Base-by-base conservation (phyloP, 2,797 vertebrate species). In the Neosilurus mollespiculum region DNA sequence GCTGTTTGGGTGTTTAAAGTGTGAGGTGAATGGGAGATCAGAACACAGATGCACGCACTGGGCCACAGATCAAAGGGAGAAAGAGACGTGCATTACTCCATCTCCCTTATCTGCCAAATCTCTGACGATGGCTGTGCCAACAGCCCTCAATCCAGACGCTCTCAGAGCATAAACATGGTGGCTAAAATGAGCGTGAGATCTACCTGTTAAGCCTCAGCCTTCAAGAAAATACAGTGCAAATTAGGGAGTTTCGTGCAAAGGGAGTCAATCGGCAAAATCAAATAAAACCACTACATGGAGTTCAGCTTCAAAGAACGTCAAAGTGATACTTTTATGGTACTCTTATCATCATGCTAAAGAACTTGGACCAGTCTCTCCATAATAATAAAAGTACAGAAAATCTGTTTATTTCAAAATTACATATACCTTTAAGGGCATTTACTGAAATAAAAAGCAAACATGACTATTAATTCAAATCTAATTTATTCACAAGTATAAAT, bases 51-150 rank as follows among this genome's bases (percentile, higher is more conserved):
- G 87, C 81, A 88, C 83, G 87, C 88, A 92, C 93, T 26, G 91
- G 87, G 91, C 90, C 80, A 62, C 69, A 93, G 91, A 95, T 95
- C 94, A 96, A 95, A 96, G 94, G 37, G 16, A 82, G 67, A 34
- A 82, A 78, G 80, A 49, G 85, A 89, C 86, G 93, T 61, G 92
- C 91, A 93, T 92, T 90, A 88, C 90, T 90, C 89, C 90, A 93
- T 92, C 89, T 89, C 90, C 90, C 89, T 91, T 89, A 90, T 92
- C 91, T 93, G 88, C 78, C 73, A 89, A 87, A 90, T 89, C 85
- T 87, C 83, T 82, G 64, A 67, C 73, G 66, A 85, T 81, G 58
- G 81, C 84, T 30, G 30, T 88, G 87, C 87, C 83, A 87, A 86
- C 64, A 20, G n/a, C 59, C 62, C 71, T 84, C 72, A 9, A 58